Base-by-base conservation (phyloP, 1,140 invertebrate genomes). In the Notospermus geniculatus region DNA sequence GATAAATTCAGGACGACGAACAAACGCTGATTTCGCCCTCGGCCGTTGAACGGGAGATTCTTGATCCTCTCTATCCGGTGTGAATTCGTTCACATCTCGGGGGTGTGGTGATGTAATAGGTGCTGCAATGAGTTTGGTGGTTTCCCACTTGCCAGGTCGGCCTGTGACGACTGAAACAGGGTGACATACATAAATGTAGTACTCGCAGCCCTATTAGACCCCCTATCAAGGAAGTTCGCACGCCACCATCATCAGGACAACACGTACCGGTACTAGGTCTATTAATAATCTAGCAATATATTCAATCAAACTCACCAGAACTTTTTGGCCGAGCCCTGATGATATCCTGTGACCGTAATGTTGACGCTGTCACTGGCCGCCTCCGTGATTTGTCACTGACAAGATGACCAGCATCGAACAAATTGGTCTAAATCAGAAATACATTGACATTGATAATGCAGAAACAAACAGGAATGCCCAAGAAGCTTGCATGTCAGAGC, bases 281-380 rank as follows among this genome's bases (percentile, higher is more conserved):
- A 43, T n/a, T 43, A 19, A 43, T 13, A 43, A 13, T 43, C 39
- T 43, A 11, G 11, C 19, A 43, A 43, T 43, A 11, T 43, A 50
- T 7, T 5, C 9, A 7, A 7, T 50, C 9, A 5, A 50, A n/a
- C 46, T 50, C 9, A 50, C 46, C n/a, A 7, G 46, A 50, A 50
- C 46, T 50, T 50, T 50, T 50, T 50, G 46, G 46, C 25, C 46
- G n/a, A 5, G 46, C n/a, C 25, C 46, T 50, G 9, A 23, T n/a
- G 46, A 7, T 50, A 27, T 50, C 46, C 9, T n/a, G n/a, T 7
- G 4, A 7, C 4, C 25, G 46, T 27, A 50, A 50, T 23, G 46
- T 50, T 50, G 32, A 36, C 5, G 32, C 25, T 50, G n/a, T 50
- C 5, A 50, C 46, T 50, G 46, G 25, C 5, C 19, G n/a, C n/a